A percentile compares a stretch with the other conserved stretches of the same genome.
Conservation (phyloP, 2,888 invertebrate genomes). For the Volucella zonaria region DNA sequence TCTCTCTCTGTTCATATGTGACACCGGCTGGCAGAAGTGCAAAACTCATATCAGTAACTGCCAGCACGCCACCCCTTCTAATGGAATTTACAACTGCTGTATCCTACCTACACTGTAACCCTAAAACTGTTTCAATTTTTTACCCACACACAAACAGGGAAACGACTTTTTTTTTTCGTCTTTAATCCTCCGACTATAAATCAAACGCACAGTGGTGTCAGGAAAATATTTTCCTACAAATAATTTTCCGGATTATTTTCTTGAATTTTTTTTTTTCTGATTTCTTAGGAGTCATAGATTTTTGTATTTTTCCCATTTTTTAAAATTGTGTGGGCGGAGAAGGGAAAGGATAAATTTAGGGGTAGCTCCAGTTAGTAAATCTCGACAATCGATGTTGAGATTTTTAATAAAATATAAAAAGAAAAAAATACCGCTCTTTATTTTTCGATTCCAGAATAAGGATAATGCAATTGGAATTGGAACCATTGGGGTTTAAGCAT, state of each 20-base stretch:
- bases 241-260: slow-evolving; percentile 56
- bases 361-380: not conserved
- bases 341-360: not conserved
- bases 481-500: slow-evolving; percentile 44
- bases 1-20: not conserved
- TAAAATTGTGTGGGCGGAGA: not conserved
- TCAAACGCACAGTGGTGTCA: slow-evolving; percentile 69
- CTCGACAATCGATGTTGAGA: slow-evolving; percentile 6
- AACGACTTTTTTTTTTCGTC: slow-evolving; percentile 12
- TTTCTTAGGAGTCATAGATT: too few relatives aligned
- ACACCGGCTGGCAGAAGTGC: slow-evolving; percentile 36
- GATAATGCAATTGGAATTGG: slow-evolving; percentile 64
- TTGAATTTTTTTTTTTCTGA: not conserved
- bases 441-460: slow-evolving; percentile 37
- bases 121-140: slow-evolving; percentile 62
- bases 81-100: slow-evolving; percentile 21
- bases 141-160: not conserved
- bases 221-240: slow-evolving; percentile 60
- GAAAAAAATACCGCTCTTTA: slow-evolving; percentile 41
- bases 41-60: slow-evolving; percentile 31
- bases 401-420: slow-evolving; percentile 65
- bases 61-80: not conserved
- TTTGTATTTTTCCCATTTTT: slow-evolving; percentile 12
- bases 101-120: slow-evolving; percentile 6
- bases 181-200: slow-evolving; percentile 63